Evolutionary conservation across 92 coral and sea anemone species (phyloP), one percentile per base, ranked within the genome.

Genomic region (Siderastrea radians): DNA sequence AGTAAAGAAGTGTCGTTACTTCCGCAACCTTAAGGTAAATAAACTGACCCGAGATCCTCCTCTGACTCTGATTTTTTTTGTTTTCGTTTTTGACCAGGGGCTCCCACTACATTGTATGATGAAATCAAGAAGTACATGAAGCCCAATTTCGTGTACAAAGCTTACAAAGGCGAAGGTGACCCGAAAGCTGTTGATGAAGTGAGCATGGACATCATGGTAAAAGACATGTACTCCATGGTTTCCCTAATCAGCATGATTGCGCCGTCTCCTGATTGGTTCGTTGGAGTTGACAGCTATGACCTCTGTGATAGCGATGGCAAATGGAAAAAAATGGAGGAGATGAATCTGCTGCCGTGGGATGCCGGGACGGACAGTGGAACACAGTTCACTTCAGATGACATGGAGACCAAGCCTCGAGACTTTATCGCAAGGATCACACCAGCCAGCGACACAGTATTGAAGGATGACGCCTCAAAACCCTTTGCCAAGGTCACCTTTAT

Each of bases 261-360:
- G 0, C 94, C 94, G 8, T 91, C 94, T 0, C 91, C 94, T 66
- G 94, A 91, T 59, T 91, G 94, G 94, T 87, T 91, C 77, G 86
- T 87, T 45, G 94, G 94, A 43, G 57, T 91, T 38, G 79, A 68
- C 59, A 81, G 90, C 61, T 1, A 48, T 5, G 77, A 87, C 17
- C 90, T 91, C 74, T 91, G 94, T 75, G 87, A 79, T 15, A 51
- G 1, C 14, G 55, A 62, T 62, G 88, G 74, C 11, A 48, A 65
- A 43, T 91, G 91, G 88, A 69, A 69, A 58, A 66, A 70, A 0
- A 46, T 8, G 7, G 43, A 16, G 2, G 3, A 3, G 7, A 45
- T 47, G n/a, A 2, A 48, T 3, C 53, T 81, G 52, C 85, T 46
- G 4, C 84, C 84, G 49, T 91, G 85, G 88, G 94, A 91, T 69